Base-by-base conservation (phyloP, 2,113 vertebrate genomes). In the Macaca nemestrina region DNA sequence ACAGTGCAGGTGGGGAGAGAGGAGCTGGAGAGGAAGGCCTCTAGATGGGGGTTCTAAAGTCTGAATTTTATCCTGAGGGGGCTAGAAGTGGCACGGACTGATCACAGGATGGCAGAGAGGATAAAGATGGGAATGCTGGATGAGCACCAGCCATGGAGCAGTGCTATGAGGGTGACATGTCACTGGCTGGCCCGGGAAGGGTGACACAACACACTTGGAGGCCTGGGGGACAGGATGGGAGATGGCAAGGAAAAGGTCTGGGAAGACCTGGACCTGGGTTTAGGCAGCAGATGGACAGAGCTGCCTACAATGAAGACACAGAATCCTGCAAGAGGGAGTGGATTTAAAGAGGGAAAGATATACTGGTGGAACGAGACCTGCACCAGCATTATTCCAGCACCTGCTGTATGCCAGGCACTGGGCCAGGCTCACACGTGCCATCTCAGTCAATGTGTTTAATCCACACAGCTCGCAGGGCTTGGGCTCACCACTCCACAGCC, bases 401-500 rank as follows among this genome's bases (percentile, higher is more conserved):
- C 27, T 40, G 72, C 43, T 43, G 3, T 38, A 22, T 0, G n/a
- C n/a, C 16, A 38, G 55, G 70, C 45, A 16, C 22, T 1, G 8
- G 82, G 64, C 35, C 67, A 50, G 12, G 32, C 40, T 40, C 35
- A n/a, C 16, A 52, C 11, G 55, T 1, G 4, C 2, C 22, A 23
- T 80, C n/a, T 89, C 8, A 52, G 18, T 35, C 76, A 81, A 76
- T 1, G 27, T 81, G 32, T 59, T 22, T n/a, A 22, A 30, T 38
- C n/a, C 52, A 70, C 16, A 14, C 1, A 2, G 79, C n/a, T 17
- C 0, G 0, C 23, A 17, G 48, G 68, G 10, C 76, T 55, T 45
- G 27, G 43, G 3, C 30, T n/a, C 0, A 0, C 35, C 5, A 48
- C 10, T 10, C 2, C 0, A 27, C 23, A 30, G 27, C 22, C 10